Evolutionary conservation across 2,113 vertebrate species (phyloP).

Genomic region (Mustela nigripes): DNA sequence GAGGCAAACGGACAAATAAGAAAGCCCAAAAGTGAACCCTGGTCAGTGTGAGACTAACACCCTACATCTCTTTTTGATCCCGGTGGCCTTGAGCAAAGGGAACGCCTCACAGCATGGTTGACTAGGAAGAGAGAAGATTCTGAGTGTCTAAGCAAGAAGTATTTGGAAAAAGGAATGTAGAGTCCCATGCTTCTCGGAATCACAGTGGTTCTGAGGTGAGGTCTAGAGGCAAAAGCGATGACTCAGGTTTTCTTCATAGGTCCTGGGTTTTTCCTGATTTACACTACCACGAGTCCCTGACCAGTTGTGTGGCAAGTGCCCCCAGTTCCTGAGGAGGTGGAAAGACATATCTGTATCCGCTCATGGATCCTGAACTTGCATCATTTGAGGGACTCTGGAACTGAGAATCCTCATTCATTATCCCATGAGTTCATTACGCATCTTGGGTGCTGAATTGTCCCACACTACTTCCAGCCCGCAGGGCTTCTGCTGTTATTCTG

Average conservation of each 20-base stretch:
- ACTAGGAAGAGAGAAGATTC: not conserved
- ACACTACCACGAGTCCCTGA: not conserved
- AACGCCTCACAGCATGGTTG: not conserved
- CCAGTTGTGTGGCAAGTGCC: not conserved
- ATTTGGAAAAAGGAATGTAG: not conserved
- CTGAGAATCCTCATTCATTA: not conserved
- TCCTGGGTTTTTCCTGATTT: slow-evolving; percentile 60
- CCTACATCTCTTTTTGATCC: not conserved
- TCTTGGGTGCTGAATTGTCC: not conserved
- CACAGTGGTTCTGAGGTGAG: slow-evolving; percentile 33
- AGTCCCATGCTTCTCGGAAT: slow-evolving; percentile 26
- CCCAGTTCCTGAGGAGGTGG: not conserved
- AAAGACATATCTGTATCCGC: not conserved
- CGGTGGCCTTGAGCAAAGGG: not conserved
- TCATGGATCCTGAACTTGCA: not conserved
- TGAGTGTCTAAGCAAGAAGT: not conserved
- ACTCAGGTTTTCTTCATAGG: slow-evolving; percentile 11
- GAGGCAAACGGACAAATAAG: not conserved
- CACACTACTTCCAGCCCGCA: not conserved
- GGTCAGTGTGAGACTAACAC: not conserved
- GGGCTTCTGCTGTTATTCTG: not conserved
- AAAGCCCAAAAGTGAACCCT: not conserved
- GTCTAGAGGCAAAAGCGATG: not conserved
- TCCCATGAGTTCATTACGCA: not conserved
- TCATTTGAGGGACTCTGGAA: not conserved